Base-by-base conservation (phyloP, 2,113 vertebrate species). In the Clinocottus analis region DNA sequence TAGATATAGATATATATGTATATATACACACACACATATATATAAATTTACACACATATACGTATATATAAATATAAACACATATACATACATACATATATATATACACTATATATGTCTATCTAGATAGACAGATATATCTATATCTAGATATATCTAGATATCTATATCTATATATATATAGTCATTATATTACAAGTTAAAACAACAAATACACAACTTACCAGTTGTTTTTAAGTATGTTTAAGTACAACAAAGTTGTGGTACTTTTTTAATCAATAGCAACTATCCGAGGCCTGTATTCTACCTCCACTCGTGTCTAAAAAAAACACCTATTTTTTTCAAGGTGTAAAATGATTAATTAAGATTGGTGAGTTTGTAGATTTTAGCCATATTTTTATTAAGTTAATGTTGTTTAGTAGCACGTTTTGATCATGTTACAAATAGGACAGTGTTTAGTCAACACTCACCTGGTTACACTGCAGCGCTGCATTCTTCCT, bases 381-480 rank as follows among this genome's bases (percentile, higher is more conserved):
- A 17, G 27, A 31, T 31, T 6, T 25, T 4, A 1, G 27, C 31
- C 10, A 11, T 37, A 37, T 61, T 35, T 61, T 35, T 14, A 16
- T n/a, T 37, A n/a, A 4, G 9, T 37, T 35, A 2, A n/a, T 61
- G 16, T 61, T 37, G 16, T 17, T 25, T 60, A 6, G 33, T 37
- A 5, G 25, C 29, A 2, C 9, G 12, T 31, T 39, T 64, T 17
- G 7, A n/a, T 53, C 3, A 23, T 25, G 45, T 35, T 12, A 72
- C 29, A 19, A 25, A 49, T 3, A 35, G 19, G 69, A 31, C 11
- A 5, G 25, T 14, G 3, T 10, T 2, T 3, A 4, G 12, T 39
- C 8, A 14, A 7, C 14, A 17, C 53, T 88, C 47, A 91, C 92
- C 90, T 84, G 71, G 19, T 58, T 61, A 0, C 7, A 7, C 29